Percentiles rank a stretch among this genome's conserved stretches.
phyloP scores from a whole-genome alignment of 2,888 invertebrate genomes.

The Galeruca laticollis region DNA sequence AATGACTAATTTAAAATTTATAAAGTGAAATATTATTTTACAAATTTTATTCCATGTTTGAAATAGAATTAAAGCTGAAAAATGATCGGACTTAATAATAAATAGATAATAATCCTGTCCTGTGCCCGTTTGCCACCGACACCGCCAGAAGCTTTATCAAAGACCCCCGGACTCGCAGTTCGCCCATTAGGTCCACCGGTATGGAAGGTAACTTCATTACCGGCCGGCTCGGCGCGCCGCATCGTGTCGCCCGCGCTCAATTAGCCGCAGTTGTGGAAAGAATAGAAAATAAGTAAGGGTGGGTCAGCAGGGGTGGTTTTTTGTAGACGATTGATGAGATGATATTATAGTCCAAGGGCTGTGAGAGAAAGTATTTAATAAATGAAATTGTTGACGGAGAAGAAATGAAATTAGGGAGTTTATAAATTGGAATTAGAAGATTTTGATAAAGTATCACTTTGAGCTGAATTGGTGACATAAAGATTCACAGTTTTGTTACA shows the following conservation, averaged over 20 bases:
- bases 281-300: conserved; percentile 49
- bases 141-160: conserved; percentile 41
- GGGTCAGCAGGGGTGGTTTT: conserved; percentile 44
- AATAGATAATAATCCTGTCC: conserved; percentile 6
- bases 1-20: too few species aligned
- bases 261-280: conserved; percentile 71
- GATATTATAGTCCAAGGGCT: conserved; percentile 12
- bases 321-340: conserved; percentile 35
- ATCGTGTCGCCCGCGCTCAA: conserved; percentile 69
- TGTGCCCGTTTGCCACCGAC: conserved; percentile 20
- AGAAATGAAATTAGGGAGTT: too few species aligned
- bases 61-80: too few species aligned
- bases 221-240: conserved; percentile 52
- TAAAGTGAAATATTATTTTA: too few species aligned
- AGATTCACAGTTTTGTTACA: neutral
- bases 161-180: conserved; percentile 37
- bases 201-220: conserved; percentile 62
- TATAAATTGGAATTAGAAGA: too few species aligned
- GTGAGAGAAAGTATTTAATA: neutral
- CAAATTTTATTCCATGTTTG: too few species aligned
- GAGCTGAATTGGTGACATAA: too few species aligned
- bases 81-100: too few species aligned
- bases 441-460: too few species aligned
- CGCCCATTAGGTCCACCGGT: conserved; percentile 51
- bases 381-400: neutral